These are phyloP conservation scores for Macrotus californicus DNA, from an alignment of 2,113 vertebrate species.

Conservation along the genomic window DNA sequence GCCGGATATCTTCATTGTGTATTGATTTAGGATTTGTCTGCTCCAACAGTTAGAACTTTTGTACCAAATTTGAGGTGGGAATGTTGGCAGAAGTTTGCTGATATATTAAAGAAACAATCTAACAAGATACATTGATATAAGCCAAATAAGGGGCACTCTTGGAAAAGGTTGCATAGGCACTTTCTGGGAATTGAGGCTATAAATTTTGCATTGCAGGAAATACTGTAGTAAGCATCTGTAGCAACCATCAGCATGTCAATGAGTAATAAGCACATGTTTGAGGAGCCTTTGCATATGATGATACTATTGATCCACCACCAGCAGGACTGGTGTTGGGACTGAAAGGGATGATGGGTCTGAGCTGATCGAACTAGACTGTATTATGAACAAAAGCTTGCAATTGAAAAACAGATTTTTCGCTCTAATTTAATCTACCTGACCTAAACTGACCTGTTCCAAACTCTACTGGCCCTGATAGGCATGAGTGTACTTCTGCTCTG, in stretches of 20 bases:
- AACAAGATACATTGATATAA: not conserved
- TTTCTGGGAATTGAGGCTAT: not conserved
- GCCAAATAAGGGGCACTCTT: not conserved
- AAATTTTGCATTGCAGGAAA: slow-evolving; percentile 21
- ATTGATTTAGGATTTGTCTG: not conserved
- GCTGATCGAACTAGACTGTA: not conserved
- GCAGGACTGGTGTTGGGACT: not conserved
- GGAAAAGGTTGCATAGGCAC: not conserved
- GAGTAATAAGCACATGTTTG: not conserved
- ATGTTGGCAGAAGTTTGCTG: not conserved
- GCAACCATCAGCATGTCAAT: not conserved
- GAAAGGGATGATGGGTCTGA: not conserved
- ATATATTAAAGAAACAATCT: not conserved
- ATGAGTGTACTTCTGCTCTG: not conserved
- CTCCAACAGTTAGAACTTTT: not conserved
- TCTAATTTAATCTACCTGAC: not conserved
- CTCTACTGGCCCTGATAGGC: not conserved
- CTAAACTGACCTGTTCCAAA: not conserved
- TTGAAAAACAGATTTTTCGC: not conserved
- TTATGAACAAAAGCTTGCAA: not conserved
- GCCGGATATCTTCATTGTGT: not conserved
- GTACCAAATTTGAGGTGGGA: not conserved
- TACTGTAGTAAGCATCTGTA: not conserved
- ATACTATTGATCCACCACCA: not conserved
- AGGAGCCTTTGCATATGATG: not conserved